Evolutionary conservation across 2,113 vertebrate genomes (phyloP).

Genomic region (Lagenorhynchus albirostris): DNA sequence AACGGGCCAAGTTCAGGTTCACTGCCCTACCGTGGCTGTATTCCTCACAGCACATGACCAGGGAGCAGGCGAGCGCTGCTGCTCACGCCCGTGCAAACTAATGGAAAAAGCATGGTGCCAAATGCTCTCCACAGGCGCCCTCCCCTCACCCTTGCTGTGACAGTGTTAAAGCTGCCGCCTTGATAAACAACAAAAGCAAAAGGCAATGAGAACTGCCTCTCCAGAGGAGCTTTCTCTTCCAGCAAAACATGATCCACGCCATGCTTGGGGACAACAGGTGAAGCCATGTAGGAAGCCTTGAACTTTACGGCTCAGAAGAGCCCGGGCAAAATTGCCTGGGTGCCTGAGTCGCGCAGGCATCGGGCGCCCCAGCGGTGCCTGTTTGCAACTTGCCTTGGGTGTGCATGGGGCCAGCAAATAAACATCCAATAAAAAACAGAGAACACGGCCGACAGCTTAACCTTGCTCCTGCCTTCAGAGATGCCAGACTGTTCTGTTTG

Average conservation of each 20-base stretch:
- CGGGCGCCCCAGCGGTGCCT: conserved; percentile 63
- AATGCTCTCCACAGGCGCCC: conserved; percentile 2
- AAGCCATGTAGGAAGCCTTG: conserved; percentile 46
- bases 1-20: conserved; percentile 72
- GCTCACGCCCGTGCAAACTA: neutral
- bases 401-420: conserved; percentile 65
- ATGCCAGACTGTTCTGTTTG: conserved; percentile 78
- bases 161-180: conserved; percentile 66
- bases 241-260: conserved; percentile 50
- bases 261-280: conserved; percentile 28
- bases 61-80: neutral
- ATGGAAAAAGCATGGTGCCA: conserved; percentile 14
- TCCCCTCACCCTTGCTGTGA: conserved; percentile 53
- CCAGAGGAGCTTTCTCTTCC: conserved; percentile 32
- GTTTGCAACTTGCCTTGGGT: conserved; percentile 69
- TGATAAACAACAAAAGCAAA: conserved; percentile 44
- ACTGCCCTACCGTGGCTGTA: conserved; percentile 45
- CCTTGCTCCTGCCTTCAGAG: conserved; percentile 77
- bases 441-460: conserved; percentile 73
- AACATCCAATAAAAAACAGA: conserved; percentile 74
- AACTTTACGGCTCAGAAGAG: conserved; percentile 63
- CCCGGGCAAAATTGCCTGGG: conserved; percentile 50
- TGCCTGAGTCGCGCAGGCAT: conserved; percentile 71
- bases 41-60: conserved; percentile 42
- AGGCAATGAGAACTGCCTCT: conserved; percentile 1